Evolutionary conservation across 2,888 invertebrate genomes (phyloP).

Genomic region (Stenolophus ochropezus): DNA sequence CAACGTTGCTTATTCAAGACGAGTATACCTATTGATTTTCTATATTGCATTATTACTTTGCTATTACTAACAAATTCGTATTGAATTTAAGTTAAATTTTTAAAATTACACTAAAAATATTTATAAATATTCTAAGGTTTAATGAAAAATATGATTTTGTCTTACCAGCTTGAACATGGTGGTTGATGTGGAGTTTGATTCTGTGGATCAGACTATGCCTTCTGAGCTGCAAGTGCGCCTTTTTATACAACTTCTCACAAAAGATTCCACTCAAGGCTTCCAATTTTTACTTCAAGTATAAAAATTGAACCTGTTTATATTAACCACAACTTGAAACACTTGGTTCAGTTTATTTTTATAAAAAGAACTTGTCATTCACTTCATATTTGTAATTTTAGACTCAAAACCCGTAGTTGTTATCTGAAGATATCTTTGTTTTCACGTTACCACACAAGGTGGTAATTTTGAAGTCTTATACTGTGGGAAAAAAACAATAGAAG

Average conservation of each 20-base stretch:
- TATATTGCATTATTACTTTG: no score
- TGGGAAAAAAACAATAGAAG: neutral
- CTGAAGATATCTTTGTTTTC: neutral
- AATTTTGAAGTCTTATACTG: neutral
- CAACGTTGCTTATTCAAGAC: no score
- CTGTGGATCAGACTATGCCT: slow-evolving; percentile 26
- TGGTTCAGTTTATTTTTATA: slow-evolving; percentile 3
- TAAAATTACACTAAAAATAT: no score
- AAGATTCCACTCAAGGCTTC: slow-evolving; percentile 15
- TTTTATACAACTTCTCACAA: slow-evolving; percentile 27
- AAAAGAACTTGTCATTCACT: slow-evolving; percentile 9
- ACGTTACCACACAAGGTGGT: neutral
- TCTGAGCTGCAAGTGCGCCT: neutral
- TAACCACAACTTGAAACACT: slow-evolving; percentile 2
- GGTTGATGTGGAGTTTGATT: slow-evolving; percentile 18
- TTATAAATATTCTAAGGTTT: neutral
- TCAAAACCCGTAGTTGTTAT: neutral
- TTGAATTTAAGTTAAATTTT: no score
- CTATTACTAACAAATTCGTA: no score
- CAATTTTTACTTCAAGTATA: slow-evolving; percentile 34
- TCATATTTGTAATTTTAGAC: slow-evolving; percentile 13
- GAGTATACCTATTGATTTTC: no score
- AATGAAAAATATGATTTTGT: neutral
- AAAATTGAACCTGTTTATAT: slow-evolving; percentile 39
- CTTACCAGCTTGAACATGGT: slow-evolving; percentile 34